Base-by-base conservation (phyloP, 2,888 invertebrate species). In the Epirrita christyi region DNA sequence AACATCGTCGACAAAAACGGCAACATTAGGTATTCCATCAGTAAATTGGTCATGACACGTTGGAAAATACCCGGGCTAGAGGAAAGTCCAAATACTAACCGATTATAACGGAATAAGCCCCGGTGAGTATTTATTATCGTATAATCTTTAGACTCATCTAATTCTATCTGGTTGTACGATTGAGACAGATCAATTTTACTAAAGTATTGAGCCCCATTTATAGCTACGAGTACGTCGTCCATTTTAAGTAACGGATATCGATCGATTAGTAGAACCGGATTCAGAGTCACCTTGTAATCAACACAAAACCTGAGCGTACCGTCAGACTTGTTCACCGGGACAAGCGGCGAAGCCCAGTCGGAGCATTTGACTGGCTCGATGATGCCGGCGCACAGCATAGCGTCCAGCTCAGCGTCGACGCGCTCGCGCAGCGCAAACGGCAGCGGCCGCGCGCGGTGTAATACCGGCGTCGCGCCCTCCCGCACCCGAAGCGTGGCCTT, bases 51-150 rank as follows among this genome's bases (percentile, higher is more conserved):
- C 49, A 49, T n/a, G n/a, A n/a, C n/a, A n/a, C n/a, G n/a, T n/a
- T n/a, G n/a, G n/a, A n/a, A n/a, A n/a, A n/a, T 55, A 9, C 55
- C 55, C 9, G 45, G 29, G 32, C 55, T 55, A 1, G 55, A 55
- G 10, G 55, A 27, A 29, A 55, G n/a, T 1, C 55, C 55, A n/a
- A 42, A 56, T 1, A 56, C 47, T 27, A 28, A 28, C 4, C 28
- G 28, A 6, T 49, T 49, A 44, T 44, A 55, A n/a, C 15, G 28
- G 40, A 44, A 55, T 10, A 55, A 13, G 5, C 55, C 55, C 6
- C 28, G 28, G 38, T 55, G 63, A 1, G 66, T 70, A 42, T 66
- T 68, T 9, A 70, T 64, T 0, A 63, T 64, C 0, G 66, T 68
- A 8, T 27, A 59, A 9, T 57, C 43, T 13, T 45, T 52, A 0